These are phyloP conservation scores for Cerceris ruficornis DNA, from an alignment of 2,888 invertebrate species.

Conservation along the genomic window DNA sequence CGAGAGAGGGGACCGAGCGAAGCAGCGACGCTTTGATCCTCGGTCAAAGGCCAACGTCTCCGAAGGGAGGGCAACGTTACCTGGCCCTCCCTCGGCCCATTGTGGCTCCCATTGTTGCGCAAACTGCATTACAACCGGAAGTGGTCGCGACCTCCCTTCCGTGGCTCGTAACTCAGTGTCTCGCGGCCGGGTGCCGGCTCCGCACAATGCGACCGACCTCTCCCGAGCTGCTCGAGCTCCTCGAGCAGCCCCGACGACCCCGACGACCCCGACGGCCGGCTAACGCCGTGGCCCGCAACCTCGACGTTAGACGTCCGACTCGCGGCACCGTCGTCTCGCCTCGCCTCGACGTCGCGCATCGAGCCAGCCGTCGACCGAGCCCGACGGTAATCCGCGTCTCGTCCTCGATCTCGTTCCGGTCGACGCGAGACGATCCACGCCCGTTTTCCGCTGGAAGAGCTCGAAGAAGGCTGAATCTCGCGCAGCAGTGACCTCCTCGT, in stretches of 20 bases:
- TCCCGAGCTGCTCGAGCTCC: too few species aligned
- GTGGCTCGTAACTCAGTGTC: constrained; percentile 80
- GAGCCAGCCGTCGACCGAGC: constrained; percentile 12
- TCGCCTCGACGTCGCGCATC: constrained; percentile 70
- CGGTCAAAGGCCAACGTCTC: constrained; percentile 75
- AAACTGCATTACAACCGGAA: constrained; percentile 81
- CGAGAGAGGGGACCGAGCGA: too few species aligned
- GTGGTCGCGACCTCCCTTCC: constrained; percentile 80
- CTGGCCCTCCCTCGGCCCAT: constrained; percentile 71
- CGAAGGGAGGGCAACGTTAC: constrained; percentile 65
- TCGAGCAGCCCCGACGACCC: too few species aligned
- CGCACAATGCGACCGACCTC: constrained; percentile 56
- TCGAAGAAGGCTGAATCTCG: constrained; percentile 38
- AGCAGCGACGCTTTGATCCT: constrained; percentile 73
- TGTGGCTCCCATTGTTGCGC: constrained; percentile 79
- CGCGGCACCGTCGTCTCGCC: constrained; percentile 49
- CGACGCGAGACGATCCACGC: neutral
- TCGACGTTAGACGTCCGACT: constrained; percentile 47
- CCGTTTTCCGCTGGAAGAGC: constrained; percentile 47
- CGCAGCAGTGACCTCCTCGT: constrained; percentile 57
- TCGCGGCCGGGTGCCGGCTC: constrained; percentile 65
- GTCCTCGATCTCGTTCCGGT: neutral
- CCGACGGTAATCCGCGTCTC: neutral
- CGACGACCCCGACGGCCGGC: neutral
- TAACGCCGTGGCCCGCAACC: neutral